Evolutionary conservation across 2,888 invertebrate species (phyloP).

Genomic region (Ophioninae sp.): DNA sequence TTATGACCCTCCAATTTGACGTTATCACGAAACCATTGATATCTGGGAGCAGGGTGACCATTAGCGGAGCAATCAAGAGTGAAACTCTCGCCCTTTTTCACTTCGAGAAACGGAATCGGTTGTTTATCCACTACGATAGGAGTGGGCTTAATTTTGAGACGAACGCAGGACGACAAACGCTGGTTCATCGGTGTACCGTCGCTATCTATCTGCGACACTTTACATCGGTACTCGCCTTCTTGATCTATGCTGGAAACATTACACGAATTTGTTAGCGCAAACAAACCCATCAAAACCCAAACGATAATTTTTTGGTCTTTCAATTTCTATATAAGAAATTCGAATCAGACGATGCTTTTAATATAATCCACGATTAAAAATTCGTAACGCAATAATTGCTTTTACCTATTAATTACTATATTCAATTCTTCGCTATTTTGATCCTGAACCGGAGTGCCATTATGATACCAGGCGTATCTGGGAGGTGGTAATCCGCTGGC

Average conservation of each 20-base stretch:
- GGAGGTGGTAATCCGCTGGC: slow-evolving; percentile 76
- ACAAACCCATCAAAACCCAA: slow-evolving; percentile 1
- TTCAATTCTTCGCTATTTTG: slow-evolving; percentile 67
- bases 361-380: background rate
- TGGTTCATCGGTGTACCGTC: slow-evolving; percentile 64
- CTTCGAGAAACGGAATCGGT: slow-evolving; percentile 68
- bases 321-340: too few relatives aligned
- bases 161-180: slow-evolving; percentile 65
- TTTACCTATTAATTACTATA: slow-evolving; percentile 69
- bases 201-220: slow-evolving; percentile 68
- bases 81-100: slow-evolving; percentile 68
- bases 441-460: slow-evolving; percentile 65
- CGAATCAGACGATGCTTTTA: too few relatives aligned
- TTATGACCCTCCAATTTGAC: slow-evolving; percentile 66
- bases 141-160: slow-evolving; percentile 67
- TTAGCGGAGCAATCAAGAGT: slow-evolving; percentile 69
- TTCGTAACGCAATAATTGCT: background rate
- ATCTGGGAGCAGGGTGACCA: slow-evolving; percentile 70
- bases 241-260: slow-evolving; percentile 64
- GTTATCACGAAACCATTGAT: slow-evolving; percentile 75
- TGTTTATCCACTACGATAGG: slow-evolving; percentile 70
- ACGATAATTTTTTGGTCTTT: background rate
- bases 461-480: slow-evolving; percentile 73
- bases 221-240: slow-evolving; percentile 73
- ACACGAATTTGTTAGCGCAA: background rate